Evolutionary conservation across 2,113 vertebrate species (phyloP).

Genomic region (Rhadina sibilatrix): DNA sequence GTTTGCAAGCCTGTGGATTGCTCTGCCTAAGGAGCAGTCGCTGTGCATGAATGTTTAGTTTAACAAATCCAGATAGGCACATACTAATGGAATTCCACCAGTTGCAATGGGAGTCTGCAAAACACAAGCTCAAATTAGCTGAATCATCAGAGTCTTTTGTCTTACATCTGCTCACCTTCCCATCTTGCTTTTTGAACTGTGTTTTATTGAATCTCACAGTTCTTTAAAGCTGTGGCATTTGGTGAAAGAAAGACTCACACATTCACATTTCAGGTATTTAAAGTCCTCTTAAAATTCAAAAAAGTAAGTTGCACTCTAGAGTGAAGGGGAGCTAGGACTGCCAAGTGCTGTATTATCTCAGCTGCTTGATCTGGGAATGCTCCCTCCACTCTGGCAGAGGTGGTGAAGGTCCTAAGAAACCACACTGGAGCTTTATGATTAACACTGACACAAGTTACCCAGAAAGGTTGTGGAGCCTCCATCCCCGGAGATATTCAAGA

Average conservation of each 20-base stretch:
- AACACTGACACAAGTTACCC: not conserved
- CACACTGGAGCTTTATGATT: not conserved
- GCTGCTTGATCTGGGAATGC: not conserved
- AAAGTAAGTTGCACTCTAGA: not conserved
- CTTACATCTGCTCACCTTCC: not conserved
- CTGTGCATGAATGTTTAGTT: not conserved
- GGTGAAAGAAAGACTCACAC: not conserved
- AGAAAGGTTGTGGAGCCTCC: not conserved
- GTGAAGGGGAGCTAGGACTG: not conserved
- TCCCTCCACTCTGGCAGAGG: not conserved
- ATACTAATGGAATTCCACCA: not conserved
- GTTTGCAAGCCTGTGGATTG: not conserved
- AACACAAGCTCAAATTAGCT: not conserved
- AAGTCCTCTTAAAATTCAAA: not conserved
- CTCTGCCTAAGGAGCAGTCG: not conserved
- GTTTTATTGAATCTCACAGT: not conserved
- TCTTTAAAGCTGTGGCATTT: not conserved
- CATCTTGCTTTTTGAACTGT: not conserved
- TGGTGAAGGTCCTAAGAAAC: not conserved
- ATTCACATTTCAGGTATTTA: not conserved
- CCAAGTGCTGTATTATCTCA: not conserved
- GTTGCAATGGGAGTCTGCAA: not conserved
- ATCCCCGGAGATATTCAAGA: not conserved
- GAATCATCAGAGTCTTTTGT: not conserved
- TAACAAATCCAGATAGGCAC: not conserved